Percentiles rank a stretch among this genome's conserved stretches.
phyloP scores from a whole-genome alignment of 2,113 vertebrate genomes.

The Cepphus grylle region DNA sequence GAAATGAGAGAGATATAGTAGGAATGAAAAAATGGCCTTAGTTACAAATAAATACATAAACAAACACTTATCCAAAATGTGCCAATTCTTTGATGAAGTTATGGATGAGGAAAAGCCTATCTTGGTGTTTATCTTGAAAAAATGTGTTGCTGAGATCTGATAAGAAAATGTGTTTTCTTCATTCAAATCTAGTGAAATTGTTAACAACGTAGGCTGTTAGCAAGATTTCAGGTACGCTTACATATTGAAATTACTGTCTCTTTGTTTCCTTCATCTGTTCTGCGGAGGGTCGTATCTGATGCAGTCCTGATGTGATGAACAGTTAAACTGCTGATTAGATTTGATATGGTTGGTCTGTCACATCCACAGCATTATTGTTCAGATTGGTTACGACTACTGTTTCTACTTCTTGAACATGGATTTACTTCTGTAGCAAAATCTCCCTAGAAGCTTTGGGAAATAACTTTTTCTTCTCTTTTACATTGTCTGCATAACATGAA shows the following conservation, averaged over 20 bases:
- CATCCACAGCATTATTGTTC: background rate
- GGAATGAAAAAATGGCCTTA: background rate
- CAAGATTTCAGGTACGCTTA: background rate
- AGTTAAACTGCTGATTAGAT: background rate
- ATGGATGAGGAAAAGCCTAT: background rate
- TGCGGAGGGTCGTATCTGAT: background rate
- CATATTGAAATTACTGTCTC: fast-evolving
- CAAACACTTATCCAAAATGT: background rate
- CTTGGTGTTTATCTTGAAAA: background rate
- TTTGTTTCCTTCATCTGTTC: background rate
- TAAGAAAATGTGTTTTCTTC: background rate
- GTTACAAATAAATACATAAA: background rate
- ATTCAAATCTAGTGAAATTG: background rate
- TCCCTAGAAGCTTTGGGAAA: background rate
- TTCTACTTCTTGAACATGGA: background rate
- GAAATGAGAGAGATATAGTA: background rate
- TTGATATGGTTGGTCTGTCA: background rate
- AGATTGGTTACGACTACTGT: background rate
- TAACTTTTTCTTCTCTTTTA: background rate
- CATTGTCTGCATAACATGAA: background rate
- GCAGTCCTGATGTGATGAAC: background rate
- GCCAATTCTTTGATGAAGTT: background rate
- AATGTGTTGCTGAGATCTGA: background rate
- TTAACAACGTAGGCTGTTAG: background rate
- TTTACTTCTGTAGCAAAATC: background rate